A percentile compares a stretch with the other conserved stretches of the same genome.
Conservation (phyloP, 2,113 vertebrate species). For the Anolis carolinensis region DNA sequence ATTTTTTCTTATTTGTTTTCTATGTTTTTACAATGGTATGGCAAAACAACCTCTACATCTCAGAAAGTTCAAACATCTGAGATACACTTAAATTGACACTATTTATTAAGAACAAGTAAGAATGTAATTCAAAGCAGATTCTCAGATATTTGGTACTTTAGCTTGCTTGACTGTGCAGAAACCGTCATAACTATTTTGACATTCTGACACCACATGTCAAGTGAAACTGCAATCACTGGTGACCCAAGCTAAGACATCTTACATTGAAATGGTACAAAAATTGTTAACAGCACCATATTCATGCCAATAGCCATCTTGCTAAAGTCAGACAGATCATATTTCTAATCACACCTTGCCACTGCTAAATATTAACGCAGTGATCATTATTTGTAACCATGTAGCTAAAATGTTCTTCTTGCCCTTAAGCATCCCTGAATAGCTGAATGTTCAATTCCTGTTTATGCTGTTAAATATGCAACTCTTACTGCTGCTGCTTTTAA, state of each 20-base stretch:
- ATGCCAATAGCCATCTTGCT: constrained; percentile 28
- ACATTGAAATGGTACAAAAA: constrained; percentile 30
- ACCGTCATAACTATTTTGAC: background rate
- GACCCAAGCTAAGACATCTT: background rate
- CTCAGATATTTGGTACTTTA: background rate
- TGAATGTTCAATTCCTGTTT: background rate
- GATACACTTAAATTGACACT: background rate
- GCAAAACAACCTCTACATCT: background rate
- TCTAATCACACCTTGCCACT: constrained; percentile 38
- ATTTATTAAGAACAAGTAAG: background rate
- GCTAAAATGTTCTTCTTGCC: constrained; percentile 19
- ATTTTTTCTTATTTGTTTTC: background rate
- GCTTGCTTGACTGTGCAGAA: constrained; percentile 10
- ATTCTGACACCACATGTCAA: constrained; percentile 1
- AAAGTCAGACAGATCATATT: constrained; percentile 25
- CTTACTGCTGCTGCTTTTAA: constrained; percentile 34
- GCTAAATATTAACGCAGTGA: background rate
- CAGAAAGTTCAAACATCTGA: background rate
- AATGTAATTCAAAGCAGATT: constrained; percentile 15
- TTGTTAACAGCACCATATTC: constrained; percentile 37
- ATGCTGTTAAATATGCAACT: constrained; percentile 36
- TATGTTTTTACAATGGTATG: constrained; percentile 3
- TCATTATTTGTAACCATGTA: background rate
- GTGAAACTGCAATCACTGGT: constrained; percentile 5
- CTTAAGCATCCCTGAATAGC: background rate